Percentiles rank a stretch among this genome's conserved stretches.
Conservation (phyloP, 1,140 invertebrate genomes). For the Sweltsa coloradensis region DNA sequence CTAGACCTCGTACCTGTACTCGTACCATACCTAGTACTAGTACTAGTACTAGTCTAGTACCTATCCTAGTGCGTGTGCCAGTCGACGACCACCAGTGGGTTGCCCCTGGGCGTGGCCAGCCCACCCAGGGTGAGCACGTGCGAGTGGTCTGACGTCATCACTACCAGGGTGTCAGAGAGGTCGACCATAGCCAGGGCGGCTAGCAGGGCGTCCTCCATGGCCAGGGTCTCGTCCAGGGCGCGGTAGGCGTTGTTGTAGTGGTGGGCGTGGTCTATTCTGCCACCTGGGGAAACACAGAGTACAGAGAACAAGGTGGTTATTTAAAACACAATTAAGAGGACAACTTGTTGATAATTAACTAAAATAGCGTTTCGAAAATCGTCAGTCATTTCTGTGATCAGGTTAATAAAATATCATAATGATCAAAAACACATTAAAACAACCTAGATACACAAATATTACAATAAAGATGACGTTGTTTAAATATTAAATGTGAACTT, state of each 20-base stretch:
- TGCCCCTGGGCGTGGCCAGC: conserved; percentile 47
- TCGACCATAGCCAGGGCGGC: conserved; percentile 52
- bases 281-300: conserved; percentile 52
- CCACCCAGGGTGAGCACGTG: conserved; percentile 70
- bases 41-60: too few species aligned
- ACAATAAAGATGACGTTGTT: not conserved
- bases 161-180: conserved; percentile 57
- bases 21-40: too few species aligned
- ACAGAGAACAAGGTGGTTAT: not conserved
- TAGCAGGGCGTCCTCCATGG: conserved; percentile 58
- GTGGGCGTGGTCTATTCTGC: conserved; percentile 73
- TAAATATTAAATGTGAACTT: too few species aligned
- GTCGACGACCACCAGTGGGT: too few species aligned
- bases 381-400: too few species aligned
- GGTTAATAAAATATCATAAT: not conserved
- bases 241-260: conserved; percentile 65
- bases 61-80: too few species aligned
- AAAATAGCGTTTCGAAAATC: too few species aligned
- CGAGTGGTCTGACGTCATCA: conserved; percentile 72
- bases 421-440: not conserved
- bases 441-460: not conserved
- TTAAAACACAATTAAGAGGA: not conserved
- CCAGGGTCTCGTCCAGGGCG: conserved; percentile 65
- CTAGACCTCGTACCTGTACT: too few species aligned
- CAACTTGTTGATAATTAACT: not conserved